Conservation (phyloP, 2,113 vertebrate genomes). For the Syngnathus scovelli region DNA sequence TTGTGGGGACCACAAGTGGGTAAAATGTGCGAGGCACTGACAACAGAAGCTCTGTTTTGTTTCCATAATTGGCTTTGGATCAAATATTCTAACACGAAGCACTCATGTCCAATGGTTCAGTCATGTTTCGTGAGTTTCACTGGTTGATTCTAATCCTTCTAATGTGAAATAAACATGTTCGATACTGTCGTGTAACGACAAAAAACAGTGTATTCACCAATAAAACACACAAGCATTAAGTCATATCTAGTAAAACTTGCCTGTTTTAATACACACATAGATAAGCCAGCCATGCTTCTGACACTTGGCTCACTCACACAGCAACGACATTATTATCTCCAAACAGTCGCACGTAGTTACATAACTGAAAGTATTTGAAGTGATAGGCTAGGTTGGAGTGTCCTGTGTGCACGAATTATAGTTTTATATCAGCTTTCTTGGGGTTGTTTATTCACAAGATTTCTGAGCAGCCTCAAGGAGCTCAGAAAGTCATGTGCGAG, state of each 20-base stretch:
- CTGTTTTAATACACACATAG: background rate
- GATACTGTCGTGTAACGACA: background rate
- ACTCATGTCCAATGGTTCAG: background rate
- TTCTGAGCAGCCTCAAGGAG: background rate
- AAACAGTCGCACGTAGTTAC: background rate
- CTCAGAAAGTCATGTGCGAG: constrained; percentile 1
- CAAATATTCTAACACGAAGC: background rate
- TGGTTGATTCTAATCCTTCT: background rate
- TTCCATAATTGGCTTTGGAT: background rate
- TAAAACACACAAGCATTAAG: background rate
- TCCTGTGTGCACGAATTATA: background rate
- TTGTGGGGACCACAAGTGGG: background rate
- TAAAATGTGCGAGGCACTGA: background rate
- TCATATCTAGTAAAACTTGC: background rate
- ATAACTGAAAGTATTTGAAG: background rate
- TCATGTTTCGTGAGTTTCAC: background rate
- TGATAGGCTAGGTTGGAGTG: background rate
- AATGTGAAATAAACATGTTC: background rate
- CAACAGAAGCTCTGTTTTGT: no score
- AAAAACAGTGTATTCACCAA: background rate
- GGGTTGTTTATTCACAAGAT: background rate
- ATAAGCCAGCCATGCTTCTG: background rate
- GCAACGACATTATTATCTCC: background rate
- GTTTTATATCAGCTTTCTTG: background rate
- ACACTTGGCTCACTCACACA: background rate